Evolutionary conservation across 2,113 vertebrate genomes (phyloP).

Genomic region (Amblyornis subalaris): DNA sequence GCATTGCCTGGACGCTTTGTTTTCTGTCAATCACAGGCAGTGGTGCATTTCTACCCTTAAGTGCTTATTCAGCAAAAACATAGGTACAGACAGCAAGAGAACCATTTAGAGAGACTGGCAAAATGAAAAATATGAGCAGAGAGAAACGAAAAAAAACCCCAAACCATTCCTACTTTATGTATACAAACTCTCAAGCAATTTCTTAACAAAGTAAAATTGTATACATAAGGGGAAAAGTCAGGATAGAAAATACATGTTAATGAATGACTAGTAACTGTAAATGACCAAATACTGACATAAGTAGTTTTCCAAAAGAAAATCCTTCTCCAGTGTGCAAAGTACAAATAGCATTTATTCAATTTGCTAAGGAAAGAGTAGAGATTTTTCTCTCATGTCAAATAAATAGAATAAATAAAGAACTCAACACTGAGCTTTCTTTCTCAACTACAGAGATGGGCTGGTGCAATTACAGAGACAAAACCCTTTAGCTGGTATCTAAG

Average conservation of each 20-base stretch:
- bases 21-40: constrained; percentile 45
- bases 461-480: background rate
- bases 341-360: background rate
- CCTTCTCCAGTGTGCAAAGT: background rate
- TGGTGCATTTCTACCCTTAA: background rate
- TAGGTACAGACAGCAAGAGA: background rate
- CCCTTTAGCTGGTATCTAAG: background rate
- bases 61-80: constrained; percentile 36
- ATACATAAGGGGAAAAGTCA: background rate
- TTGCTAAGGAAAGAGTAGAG: background rate
- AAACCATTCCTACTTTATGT: background rate
- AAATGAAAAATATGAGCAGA: background rate
- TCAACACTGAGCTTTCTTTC: background rate
- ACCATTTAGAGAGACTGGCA: background rate
- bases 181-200: background rate
- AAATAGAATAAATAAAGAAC: background rate
- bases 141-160: background rate
- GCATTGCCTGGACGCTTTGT: constrained; percentile 31
- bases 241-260: background rate
- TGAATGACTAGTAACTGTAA: background rate
- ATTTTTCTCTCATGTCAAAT: background rate
- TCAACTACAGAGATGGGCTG: background rate
- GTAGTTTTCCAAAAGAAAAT: background rate
- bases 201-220: background rate
- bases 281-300: background rate